Evolutionary conservation across 2,888 invertebrate genomes (phyloP), one percentile per base, ranked within the genome.

Genomic region (Harpagoxenus sublaevis): DNA sequence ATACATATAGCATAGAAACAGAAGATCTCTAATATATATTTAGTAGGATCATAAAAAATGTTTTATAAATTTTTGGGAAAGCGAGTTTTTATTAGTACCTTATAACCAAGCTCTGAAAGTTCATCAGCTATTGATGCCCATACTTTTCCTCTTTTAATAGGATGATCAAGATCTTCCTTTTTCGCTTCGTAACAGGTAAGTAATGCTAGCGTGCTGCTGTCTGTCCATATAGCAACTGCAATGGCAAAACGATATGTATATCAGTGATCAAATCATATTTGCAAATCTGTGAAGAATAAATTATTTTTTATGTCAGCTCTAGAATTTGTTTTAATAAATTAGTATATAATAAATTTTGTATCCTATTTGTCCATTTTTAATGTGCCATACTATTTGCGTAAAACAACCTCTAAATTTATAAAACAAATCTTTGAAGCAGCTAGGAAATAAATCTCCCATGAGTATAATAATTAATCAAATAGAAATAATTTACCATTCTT

Each of bases 161-260:
- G 66, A 68, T 68, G 66, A 68, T 68, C 48, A 23, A 68, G 66
- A 68, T 68, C 66, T 48, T 68, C 48, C 18, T 48, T 68, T 1
- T 23, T 68, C 0, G 66, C 28, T 68, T 68, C 66, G 4, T 68
- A 68, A 68, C 66, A 31, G 31, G 48, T 48, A 48, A 68, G 8
- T 48, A 68, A 68, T 31, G 66, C 66, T 48, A 68, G n/a, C 12
- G 68, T 70, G 68, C 51, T 70, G 35, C 10, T 70, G 12, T 70
- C 68, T 51, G 68, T 70, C 68, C 68, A 70, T n/a, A 70, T 70
- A 70, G 68, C 68, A 70, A 51, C 51, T 70, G n/a, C 9, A 70
- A 70, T 28, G 5, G 8, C 4, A 57, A 55, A 28, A 55, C 57
- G 28, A 28, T 55, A 8, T 53, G n/a, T 65, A 45, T 45, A 23